phyloP scores from a whole-genome alignment of 2,113 vertebrate species.

The Amphiprion ocellaris region DNA sequence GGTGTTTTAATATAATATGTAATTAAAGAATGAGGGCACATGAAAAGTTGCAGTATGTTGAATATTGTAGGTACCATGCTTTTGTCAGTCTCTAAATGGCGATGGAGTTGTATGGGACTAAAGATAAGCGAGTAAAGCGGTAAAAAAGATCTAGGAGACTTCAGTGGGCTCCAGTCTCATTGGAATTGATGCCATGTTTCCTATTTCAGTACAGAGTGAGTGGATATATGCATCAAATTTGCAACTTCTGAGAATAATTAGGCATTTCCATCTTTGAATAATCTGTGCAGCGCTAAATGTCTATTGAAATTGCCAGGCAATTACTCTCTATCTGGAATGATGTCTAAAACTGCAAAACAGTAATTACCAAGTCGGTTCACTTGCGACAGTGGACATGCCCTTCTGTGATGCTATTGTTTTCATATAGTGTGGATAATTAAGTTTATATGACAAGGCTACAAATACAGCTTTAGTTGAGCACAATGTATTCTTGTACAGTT shows the following conservation, averaged over 20 bases:
- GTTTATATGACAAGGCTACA: slow-evolving; percentile 55
- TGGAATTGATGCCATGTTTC: slow-evolving; percentile 55
- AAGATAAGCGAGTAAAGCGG: not conserved
- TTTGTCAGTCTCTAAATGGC: not conserved
- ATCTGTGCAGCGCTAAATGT: slow-evolving; percentile 49
- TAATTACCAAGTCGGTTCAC: slow-evolving; percentile 59
- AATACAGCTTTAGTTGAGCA: slow-evolving; percentile 44
- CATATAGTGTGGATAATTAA: slow-evolving; percentile 51
- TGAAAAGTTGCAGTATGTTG: not conserved
- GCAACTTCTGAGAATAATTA: slow-evolving; percentile 57
- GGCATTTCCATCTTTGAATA: slow-evolving; percentile 44
- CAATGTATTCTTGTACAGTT: slow-evolving; percentile 41
- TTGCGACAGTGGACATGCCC: slow-evolving; percentile 45
- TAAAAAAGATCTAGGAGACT: slow-evolving; percentile 24
- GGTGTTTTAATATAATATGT: not conserved
- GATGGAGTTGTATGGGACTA: not conserved
- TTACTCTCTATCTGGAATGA: slow-evolving; percentile 51
- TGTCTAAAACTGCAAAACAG: slow-evolving; percentile 56
- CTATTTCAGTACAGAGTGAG: slow-evolving; percentile 27
- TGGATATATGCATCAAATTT: slow-evolving; percentile 42
- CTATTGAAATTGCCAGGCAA: slow-evolving; percentile 53
- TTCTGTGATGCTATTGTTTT: slow-evolving; percentile 49
- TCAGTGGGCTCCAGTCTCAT: slow-evolving; percentile 35
- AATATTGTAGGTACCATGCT: not conserved
- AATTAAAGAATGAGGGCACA: not conserved